Base-by-base conservation (phyloP, 2,888 invertebrate genomes). In the Lasioglossum villosulum region DNA sequence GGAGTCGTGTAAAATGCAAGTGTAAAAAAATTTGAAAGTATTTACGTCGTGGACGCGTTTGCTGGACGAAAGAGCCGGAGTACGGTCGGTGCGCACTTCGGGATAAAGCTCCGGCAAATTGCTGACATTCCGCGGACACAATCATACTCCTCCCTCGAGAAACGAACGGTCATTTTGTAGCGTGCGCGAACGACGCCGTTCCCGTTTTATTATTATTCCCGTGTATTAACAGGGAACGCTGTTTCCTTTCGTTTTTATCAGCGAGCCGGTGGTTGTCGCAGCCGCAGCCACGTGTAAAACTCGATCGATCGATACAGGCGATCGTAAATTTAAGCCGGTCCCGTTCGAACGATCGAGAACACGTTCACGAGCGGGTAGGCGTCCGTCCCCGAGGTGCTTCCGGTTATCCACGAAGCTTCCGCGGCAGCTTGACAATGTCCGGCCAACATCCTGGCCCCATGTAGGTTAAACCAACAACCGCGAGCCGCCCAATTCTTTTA, bases 401-500 rank as follows among this genome's bases (percentile, higher is more conserved):
- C 84, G 80, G 72, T 68, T 84, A 80, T 84, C 72, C 72, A 59
- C 83, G 73, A 68, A 48, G 63, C 6, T 75, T 81, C 34, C 66
- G 23, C 83, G 81, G 75, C 81, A 81, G 80, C 66, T 81, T 48
- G 89, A 85, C 81, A 82, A 82, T 87, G 83, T 89, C 84, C 83
- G 79, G 78, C 70, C 34, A 16, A 30, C 63, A 30, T 30, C 16
- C 63, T 2, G n/a, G n/a, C 70, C 16, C 78, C 74, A 78, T 87
- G 66, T 83, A 81, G 80, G 63, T 80, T 81, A 88, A 87, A 79
- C 80, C 77, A 87, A 89, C 88, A 86, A 80, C 83, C 71, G 71
- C 56, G 59, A 34, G 76, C 59, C 73, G 81, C 82, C 77, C 83
- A 89, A 87, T 87, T 80, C 83, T 80, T 86, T 80, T 59, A 72